Evolutionary conservation across 1,140 invertebrate genomes (phyloP).

Genomic region (Macrostomum lignano): DNA sequence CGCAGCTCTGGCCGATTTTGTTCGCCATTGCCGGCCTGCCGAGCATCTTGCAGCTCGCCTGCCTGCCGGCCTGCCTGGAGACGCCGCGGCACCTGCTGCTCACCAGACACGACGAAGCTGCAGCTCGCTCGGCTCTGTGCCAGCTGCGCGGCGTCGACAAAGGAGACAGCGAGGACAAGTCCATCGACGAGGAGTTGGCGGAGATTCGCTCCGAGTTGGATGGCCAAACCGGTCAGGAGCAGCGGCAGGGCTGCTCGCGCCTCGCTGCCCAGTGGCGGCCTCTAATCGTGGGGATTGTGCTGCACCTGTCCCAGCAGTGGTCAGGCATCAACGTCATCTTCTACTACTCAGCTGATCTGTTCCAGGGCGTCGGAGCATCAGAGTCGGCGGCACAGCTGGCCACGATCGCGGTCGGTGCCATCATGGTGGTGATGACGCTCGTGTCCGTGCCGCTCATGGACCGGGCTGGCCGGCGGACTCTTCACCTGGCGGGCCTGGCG

Average conservation of each 20-base stretch:
- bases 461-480: slow-evolving; percentile 41
- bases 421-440: slow-evolving; percentile 23
- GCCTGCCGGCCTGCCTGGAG: too few relatives aligned
- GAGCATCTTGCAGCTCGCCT: too few relatives aligned
- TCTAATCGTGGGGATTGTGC: slow-evolving; percentile 45
- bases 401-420: slow-evolving; percentile 42
- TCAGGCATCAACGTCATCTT: slow-evolving; percentile 68
- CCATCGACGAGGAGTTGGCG: too few relatives aligned
- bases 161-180: too few relatives aligned
- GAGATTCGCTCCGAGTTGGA: too few relatives aligned
- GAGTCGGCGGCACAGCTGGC: slow-evolving; percentile 38
- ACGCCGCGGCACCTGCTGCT: too few relatives aligned
- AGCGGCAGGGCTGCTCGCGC: too few relatives aligned
- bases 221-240: too few relatives aligned
- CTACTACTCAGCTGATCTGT: slow-evolving; percentile 56
- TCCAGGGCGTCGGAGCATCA: slow-evolving; percentile 37
- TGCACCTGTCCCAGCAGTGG: slow-evolving; percentile 62
- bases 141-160: too few relatives aligned
- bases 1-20: slow-evolving; percentile 5
- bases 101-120: too few relatives aligned
- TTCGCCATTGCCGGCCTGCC: background rate
- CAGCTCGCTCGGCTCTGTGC: too few relatives aligned
- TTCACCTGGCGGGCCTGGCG: slow-evolving; percentile 42
- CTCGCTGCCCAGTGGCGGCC: too few relatives aligned
- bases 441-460: slow-evolving; percentile 28